phyloP scores from a whole-genome alignment of 2,797 vertebrate genomes.

The Artibeus jamaicensis region DNA sequence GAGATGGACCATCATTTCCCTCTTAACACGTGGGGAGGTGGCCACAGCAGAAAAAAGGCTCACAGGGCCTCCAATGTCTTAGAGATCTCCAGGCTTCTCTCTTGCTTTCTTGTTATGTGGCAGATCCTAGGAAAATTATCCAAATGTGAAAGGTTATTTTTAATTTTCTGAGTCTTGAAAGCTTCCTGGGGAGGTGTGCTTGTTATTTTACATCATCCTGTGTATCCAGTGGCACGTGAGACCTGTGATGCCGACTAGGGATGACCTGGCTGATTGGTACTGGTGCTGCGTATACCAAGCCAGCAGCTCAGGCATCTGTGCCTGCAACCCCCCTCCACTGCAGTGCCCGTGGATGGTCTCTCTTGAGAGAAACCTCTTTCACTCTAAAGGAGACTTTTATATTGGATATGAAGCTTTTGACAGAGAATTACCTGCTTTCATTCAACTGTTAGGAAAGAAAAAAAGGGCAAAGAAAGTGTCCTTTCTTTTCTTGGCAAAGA shows the following conservation, averaged over 20 bases:
- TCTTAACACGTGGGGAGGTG: not conserved
- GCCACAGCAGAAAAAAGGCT: not conserved
- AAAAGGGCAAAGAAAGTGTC: no score
- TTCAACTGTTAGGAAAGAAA: slow-evolving; percentile 45
- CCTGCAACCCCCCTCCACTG: no score
- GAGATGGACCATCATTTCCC: not conserved
- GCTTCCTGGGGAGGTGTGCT: not conserved
- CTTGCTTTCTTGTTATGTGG: not conserved
- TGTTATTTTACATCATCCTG: not conserved
- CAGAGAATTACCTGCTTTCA: slow-evolving; percentile 29
- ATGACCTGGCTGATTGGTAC: not conserved
- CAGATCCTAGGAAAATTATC: not conserved
- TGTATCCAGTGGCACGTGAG: not conserved
- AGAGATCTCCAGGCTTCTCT: not conserved
- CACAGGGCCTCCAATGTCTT: not conserved
- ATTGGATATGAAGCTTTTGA: slow-evolving; percentile 7
- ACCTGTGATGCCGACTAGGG: rapidly evolving
- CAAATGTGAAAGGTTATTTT: not conserved
- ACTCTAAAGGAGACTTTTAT: not conserved
- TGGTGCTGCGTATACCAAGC: not conserved
- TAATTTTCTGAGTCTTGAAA: not conserved
- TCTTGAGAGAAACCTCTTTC: not conserved
- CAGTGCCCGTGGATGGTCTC: not conserved
- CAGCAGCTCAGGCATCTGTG: not conserved
- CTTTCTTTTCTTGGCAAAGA: slow-evolving; percentile 41